A percentile compares a stretch with the other conserved stretches of the same genome.
phyloP scores from a whole-genome alignment of 2,888 invertebrate genomes.

The Crematogaster levior region DNA sequence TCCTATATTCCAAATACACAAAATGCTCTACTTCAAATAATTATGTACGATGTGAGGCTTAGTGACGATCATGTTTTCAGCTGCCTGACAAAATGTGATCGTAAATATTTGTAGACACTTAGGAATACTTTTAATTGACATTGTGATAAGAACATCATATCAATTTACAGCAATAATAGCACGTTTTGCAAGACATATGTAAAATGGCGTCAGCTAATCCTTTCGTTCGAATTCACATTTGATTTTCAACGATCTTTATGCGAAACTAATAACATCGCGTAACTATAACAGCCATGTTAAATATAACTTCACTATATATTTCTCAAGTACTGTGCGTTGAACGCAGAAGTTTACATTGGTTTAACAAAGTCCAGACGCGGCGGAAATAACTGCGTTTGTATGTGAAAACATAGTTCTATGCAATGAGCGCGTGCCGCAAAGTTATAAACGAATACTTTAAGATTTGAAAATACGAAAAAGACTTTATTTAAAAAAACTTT shows the following conservation, averaged over 20 bases:
- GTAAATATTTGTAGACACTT: not conserved
- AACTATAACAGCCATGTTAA: conserved; percentile 33
- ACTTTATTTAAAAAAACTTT: not conserved
- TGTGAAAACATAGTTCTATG: conserved; percentile 1
- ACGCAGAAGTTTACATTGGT: conserved; percentile 1
- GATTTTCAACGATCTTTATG: conserved; percentile 10
- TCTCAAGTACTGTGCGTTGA: conserved; percentile 9
- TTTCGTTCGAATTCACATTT: not conserved
- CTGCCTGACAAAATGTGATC: conserved; percentile 18
- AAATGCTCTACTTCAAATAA: not conserved
- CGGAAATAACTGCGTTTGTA: conserved; percentile 27
- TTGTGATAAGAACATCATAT: conserved; percentile 41
- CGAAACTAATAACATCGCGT: conserved; percentile 7
- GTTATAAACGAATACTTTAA: not conserved
- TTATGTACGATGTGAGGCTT: not conserved
- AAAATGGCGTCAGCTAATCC: not conserved
- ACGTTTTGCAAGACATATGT: not conserved
- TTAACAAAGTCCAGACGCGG: conserved; percentile 26
- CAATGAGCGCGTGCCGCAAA: not conserved
- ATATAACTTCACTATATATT: conserved; percentile 42
- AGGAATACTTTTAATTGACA: not conserved
- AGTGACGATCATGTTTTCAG: not conserved
- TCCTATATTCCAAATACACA: not conserved
- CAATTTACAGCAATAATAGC: conserved; percentile 6
- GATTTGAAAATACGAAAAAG: not conserved